Evolutionary conservation across 2,797 vertebrate species (phyloP).

Genomic region (Sylvia borin): DNA sequence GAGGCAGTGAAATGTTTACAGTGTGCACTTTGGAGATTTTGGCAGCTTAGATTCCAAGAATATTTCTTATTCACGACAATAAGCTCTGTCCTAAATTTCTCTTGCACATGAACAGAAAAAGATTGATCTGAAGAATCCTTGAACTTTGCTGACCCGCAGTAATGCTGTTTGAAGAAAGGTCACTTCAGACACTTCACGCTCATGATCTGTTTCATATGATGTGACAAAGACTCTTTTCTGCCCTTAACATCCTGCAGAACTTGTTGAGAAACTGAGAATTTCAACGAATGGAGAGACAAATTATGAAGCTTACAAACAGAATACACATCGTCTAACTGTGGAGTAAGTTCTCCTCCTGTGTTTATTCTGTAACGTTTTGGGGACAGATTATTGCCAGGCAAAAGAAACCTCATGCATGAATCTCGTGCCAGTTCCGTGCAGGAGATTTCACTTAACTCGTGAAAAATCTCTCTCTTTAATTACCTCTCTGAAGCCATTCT

Average conservation of each 20-base stretch:
- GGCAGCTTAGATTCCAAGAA: conserved; percentile 68
- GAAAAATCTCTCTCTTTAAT: background rate
- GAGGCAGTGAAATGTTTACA: conserved; percentile 74
- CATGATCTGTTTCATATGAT: background rate
- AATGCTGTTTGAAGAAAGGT: background rate
- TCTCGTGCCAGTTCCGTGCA: background rate
- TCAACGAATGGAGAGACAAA: background rate
- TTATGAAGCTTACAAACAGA: background rate
- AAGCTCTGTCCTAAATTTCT: conserved; percentile 46
- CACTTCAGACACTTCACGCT: background rate
- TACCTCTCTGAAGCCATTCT: background rate
- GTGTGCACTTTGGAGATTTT: conserved; percentile 49
- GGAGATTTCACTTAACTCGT: background rate
- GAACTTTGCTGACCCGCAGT: conserved; percentile 42
- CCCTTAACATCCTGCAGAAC: background rate
- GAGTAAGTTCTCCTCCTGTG: rapidly evolving
- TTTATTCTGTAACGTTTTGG: background rate
- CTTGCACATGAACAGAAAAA: background rate
- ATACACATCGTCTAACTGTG: background rate
- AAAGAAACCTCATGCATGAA: background rate
- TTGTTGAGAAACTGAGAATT: background rate
- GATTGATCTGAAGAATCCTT: background rate
- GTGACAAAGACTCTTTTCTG: conserved; percentile 15
- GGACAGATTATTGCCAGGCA: background rate
- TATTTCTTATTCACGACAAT: conserved; percentile 53